Base-by-base conservation (phyloP, 2,113 vertebrate species). In the Apistogramma diplotaenia region DNA sequence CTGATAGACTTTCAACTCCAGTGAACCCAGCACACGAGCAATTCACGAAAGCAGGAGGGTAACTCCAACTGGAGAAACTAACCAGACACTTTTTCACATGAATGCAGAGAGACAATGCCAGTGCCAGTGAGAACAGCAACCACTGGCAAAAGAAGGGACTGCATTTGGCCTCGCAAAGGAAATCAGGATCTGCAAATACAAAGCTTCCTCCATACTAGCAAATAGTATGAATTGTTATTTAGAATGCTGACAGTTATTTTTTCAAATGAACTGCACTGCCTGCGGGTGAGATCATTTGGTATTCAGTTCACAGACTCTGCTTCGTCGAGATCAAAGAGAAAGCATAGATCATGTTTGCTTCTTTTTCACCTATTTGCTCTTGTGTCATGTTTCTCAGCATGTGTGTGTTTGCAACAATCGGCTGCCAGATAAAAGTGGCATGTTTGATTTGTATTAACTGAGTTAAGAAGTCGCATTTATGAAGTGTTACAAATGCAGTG, bases 1-100 rank as follows among this genome's bases (percentile, higher is more conserved):
- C 78, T 85, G 85, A 92, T 93, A 82, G 88, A 85, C 90, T 88
- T 93, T 92, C 82, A 84, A 86, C 88, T 87, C 81, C 81, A 83
- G 79, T 88, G 90, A 85, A 88, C 78, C 79, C 83, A 78, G 83
- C 53, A 74, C 74, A 54, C 61, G 58, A 87, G 79, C 81, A 83
- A 90, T 83, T 86, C 81, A 55, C 57, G 54, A 87, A 87, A 87
- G 73, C 72, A 85, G 60, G 74, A 72, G 71, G 75, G 75, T 76
- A 82, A n/a, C 29, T 80, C 76, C 11, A 59, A 87, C 84, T 86
- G 85, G 80, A 76, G 76, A 89, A 67, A 67, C 57, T 49, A 58
- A 79, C 67, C 46, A 61, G 78, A 78, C 62, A 74, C 40, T 71
- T 37, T 55, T 82, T 81, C 83, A 74, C 78, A 76, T 79, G 49